Percentiles rank a stretch among this genome's conserved stretches.
phyloP scores from a whole-genome alignment of 2,888 invertebrate genomes.

The Agrochola lychnidis region DNA sequence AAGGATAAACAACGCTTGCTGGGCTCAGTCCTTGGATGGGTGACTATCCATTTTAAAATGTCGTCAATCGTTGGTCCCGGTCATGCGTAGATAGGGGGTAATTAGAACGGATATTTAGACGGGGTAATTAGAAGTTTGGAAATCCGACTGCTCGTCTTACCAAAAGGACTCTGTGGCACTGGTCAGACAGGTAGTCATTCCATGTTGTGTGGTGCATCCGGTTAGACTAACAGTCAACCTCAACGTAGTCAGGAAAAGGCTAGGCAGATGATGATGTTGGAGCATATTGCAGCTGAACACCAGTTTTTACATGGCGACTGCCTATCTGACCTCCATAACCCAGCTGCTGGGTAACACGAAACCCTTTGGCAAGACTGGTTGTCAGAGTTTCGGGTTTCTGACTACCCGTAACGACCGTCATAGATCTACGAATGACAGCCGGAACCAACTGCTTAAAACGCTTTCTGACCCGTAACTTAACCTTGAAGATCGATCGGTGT shows the following conservation, averaged over 20 bases:
- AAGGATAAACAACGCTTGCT: background rate
- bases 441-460: background rate
- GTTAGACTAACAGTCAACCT: background rate
- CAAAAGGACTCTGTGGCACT: background rate
- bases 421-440: background rate
- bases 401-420: background rate
- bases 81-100: background rate
- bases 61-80: background rate
- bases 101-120: too few relatives aligned
- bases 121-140: background rate
- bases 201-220: background rate
- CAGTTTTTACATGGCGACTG: background rate
- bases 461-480: background rate
- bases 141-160: background rate
- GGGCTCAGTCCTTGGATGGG: background rate
- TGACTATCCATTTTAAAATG: background rate
- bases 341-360: background rate
- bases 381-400: background rate
- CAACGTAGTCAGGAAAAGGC: too few relatives aligned
- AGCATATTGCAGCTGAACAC: background rate
- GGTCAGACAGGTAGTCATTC: background rate
- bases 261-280: background rate
- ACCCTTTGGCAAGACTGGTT: background rate
- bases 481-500: background rate
- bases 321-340: too few relatives aligned